These are phyloP conservation scores for Catalaphyllia jardinei DNA, from an alignment of 64 coral and sea anemone genomes.

Conservation along the genomic window DNA sequence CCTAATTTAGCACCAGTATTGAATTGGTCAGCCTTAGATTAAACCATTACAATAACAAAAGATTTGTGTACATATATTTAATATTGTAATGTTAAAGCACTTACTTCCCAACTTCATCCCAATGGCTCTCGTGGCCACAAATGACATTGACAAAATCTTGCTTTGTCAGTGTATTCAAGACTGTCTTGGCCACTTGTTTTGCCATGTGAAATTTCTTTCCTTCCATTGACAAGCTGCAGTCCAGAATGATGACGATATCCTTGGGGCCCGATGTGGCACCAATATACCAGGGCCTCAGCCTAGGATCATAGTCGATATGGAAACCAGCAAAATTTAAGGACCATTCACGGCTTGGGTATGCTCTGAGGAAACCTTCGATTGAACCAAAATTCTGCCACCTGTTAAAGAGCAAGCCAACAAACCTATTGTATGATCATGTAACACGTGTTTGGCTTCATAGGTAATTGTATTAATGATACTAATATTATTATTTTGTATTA, in stretches of 20 bases:
- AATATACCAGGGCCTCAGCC: slow-evolving; percentile 95
- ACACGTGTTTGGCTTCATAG: too few species aligned
- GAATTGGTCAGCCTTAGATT: too few species aligned
- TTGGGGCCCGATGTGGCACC: slow-evolving; percentile 97
- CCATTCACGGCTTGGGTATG: slow-evolving; percentile 91
- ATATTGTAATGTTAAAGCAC: not conserved
- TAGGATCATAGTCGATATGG: slow-evolving; percentile 94
- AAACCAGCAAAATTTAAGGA: slow-evolving; percentile 97
- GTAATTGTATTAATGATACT: too few species aligned
- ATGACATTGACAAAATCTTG: slow-evolving; percentile 99
- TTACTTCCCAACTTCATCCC: slow-evolving; percentile 99
- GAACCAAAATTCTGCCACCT: slow-evolving; percentile 99
- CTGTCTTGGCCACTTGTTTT: slow-evolving; percentile 92
- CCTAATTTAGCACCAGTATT: too few species aligned
- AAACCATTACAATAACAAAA: too few species aligned
- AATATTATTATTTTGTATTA: too few species aligned
- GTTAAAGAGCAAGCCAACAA: not conserved
- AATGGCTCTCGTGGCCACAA: slow-evolving; percentile 87
- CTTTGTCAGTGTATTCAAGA: slow-evolving; percentile 93
- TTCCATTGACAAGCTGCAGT: slow-evolving; percentile 94
- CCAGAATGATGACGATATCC: slow-evolving; percentile 91
- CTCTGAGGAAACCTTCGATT: slow-evolving; percentile 74
- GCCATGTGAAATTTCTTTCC: slow-evolving; percentile 96
- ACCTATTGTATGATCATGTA: too few species aligned
- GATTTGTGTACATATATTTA: not conserved